Base-by-base conservation (phyloP, 2,113 vertebrate species). In the Pholis gunnellus region DNA sequence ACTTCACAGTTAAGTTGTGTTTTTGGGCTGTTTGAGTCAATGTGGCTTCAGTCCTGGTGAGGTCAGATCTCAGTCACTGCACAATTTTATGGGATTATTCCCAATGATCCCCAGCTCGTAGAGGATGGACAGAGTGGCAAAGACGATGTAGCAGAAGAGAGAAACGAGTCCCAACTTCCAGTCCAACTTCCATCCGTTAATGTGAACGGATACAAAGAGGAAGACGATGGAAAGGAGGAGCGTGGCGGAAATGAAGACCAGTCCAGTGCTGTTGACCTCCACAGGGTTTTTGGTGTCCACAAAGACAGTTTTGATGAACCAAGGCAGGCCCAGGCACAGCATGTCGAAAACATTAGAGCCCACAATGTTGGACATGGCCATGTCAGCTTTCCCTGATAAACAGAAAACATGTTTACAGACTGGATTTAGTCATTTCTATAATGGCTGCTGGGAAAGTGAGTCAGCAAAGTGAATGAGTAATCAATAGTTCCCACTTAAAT, bases 331-430 rank as follows among this genome's bases (percentile, higher is more conserved):
- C 78, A 99, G 94, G 85, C 98, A 99, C 48, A 99, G 93, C 96
- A 99, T 96, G 89, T 99, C 98, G 75, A 99, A 99, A 13, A 99
- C 97, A 0, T 99, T 99, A 25, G 98, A 99, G 87, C 98, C 98
- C 85, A 99, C 96, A 13, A 99, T 97, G 94, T 99, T 99, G 78
- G 98, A 97, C 97, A 99, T 97, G 80, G 98, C 98, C 98, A 99
- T 99, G 90, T 99, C 97, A 20, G 96, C 97, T 94, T 97, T 98
- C 76, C 98, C 98, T 99, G 94, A 52, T 3, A 0, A 56, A 57
- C 18, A 82, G 40, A 81, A 29, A 59, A 42, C 9, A 31, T 1
- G 14, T 63, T 72, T 18, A 46, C 14, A 22, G 15, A 7, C 3
- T 48, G 15, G 5, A 8, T 50, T 7, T 1, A 34, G 6, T 25